Evolutionary conservation across 2,797 vertebrate genomes (phyloP).

Genomic region (Platalea minor): DNA sequence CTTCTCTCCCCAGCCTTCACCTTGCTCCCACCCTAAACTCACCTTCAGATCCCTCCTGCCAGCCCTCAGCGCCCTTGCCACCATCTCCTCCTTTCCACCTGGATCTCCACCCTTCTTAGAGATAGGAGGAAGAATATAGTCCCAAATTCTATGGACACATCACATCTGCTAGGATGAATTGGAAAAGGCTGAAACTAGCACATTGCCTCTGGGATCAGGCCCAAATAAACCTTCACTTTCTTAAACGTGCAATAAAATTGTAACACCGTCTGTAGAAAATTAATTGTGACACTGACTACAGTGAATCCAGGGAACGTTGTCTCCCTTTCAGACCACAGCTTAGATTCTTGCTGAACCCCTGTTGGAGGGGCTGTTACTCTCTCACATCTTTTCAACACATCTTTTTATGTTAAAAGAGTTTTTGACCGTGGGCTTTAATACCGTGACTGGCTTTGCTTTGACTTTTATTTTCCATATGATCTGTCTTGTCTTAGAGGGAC

Average conservation of each 20-base stretch:
- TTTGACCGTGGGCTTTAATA: conserved; percentile 54
- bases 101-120: background rate
- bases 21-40: conserved; percentile 18
- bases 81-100: background rate
- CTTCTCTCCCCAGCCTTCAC: conserved; percentile 20
- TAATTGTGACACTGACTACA: background rate
- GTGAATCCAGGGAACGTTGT: conserved; percentile 6
- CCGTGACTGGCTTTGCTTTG: background rate
- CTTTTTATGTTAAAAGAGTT: conserved; percentile 42
- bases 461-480: conserved; percentile 68
- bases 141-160: background rate
- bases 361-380: background rate
- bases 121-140: background rate
- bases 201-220: conserved; percentile 17
- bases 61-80: background rate
- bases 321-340: background rate
- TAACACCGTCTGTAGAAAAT: conserved; percentile 7
- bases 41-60: conserved; percentile 15
- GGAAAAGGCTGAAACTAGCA: background rate
- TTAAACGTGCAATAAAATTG: background rate
- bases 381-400: conserved; percentile 1
- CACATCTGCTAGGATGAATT: background rate
- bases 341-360: background rate
- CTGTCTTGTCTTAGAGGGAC: conserved; percentile 60
- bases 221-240: conserved; percentile 11